Conservation (phyloP, 2,113 vertebrate species). For the Esox niger region DNA sequence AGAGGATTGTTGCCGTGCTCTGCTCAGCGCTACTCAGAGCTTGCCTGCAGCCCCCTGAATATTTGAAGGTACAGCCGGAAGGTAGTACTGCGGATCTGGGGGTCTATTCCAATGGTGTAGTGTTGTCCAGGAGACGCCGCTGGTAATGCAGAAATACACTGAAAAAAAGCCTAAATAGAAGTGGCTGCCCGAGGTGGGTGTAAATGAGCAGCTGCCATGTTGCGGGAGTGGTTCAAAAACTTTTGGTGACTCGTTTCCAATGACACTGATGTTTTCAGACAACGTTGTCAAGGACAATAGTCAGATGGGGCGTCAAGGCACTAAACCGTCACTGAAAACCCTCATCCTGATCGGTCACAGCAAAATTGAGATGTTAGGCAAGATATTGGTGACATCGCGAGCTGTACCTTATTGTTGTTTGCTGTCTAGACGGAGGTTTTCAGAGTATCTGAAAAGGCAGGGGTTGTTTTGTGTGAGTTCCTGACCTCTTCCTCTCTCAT, state of each 20-base stretch:
- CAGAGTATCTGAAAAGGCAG: background rate
- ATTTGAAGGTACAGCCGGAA: slow-evolving; percentile 37
- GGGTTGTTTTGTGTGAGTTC: background rate
- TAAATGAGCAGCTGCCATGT: background rate
- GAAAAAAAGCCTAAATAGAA: background rate
- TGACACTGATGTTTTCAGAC: background rate
- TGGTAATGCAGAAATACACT: background rate
- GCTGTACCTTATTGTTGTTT: background rate
- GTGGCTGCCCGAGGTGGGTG: background rate
- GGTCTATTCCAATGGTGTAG: background rate
- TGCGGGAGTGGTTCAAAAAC: background rate
- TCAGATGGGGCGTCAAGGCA: background rate
- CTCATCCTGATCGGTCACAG: background rate
- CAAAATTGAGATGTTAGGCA: background rate
- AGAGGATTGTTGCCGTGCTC: background rate
- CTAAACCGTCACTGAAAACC: background rate
- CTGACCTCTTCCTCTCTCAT: background rate
- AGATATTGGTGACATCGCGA: background rate
- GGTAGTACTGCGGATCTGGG: slow-evolving; percentile 1
- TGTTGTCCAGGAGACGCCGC: background rate
- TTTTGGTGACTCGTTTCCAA: background rate
- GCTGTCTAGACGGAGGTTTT: background rate
- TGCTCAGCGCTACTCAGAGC: background rate
- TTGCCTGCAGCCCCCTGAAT: slow-evolving; percentile 1
- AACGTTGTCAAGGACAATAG: background rate